Evolutionary conservation across 2,888 invertebrate species (phyloP), one percentile per base, ranked within the genome.

Genomic region (Gastracanthus pulcherrimus): DNA sequence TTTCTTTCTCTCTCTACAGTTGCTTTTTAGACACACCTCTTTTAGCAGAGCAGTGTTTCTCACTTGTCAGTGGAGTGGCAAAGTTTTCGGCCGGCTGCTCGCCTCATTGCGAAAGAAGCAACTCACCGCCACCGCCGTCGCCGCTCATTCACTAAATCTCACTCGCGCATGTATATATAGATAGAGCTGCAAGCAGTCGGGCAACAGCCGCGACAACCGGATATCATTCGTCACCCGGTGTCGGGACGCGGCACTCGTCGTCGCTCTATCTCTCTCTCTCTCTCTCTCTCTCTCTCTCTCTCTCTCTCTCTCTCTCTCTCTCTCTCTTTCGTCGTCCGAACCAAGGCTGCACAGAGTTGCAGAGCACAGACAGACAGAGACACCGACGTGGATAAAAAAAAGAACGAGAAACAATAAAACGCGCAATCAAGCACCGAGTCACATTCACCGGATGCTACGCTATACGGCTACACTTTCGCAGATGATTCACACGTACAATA

Each of bases 181-280:
- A 48, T 7, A 51, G 19, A 51, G 19, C 6, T 0, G 9, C 3
- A 51, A 16, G 31, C 5, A 36, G 60, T 9, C 26, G 23, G 31
- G 23, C 9, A 13, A 34, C 51, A 19, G n/a, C 11, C 26, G 1
- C 38, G 55, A n/a, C 71, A 26, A 36, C 64, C 75, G 75, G 75
- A 75, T 75, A 75, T 75, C 64, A 75, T 75, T 66, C 75, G 75
- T 75, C 75, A 75, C 51, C 75, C n/a, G 51, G 34, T 48, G 75
- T 64, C 72, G 45, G n/a, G n/a, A n/a, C 11, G 70, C n/a, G 34
- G n/a, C 19, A 29, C 67, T 66, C 26, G 19, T 38, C 16, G 19
- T 3, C 51, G n/a, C n/a, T n/a, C n/a, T n/a, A n/a, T n/a, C n/a
- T n/a, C n/a, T n/a, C n/a, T n/a, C n/a, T n/a, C n/a, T n/a, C n/a